Evolutionary conservation across 2,797 vertebrate genomes (phyloP).

Genomic region (Trichosurus vulpecula): DNA sequence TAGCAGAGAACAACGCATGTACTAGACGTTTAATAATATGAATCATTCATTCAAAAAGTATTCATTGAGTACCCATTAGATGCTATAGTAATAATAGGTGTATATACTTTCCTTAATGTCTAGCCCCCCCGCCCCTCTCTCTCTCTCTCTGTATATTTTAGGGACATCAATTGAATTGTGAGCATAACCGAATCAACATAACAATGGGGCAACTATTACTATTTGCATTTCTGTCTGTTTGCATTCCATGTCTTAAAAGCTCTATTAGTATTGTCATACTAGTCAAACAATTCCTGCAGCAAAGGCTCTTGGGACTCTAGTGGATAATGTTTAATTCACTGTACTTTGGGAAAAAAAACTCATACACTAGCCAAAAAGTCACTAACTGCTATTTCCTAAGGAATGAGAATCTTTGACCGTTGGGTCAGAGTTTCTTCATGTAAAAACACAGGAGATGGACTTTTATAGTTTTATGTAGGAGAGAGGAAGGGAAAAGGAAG

Average conservation of each 20-base stretch:
- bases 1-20: neutral
- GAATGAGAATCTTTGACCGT: neutral
- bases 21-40: neutral
- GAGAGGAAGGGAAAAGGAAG: neutral
- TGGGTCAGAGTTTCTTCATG: neutral
- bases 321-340: neutral
- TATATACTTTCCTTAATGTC: neutral
- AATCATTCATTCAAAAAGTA: neutral
- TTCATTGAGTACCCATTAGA: neutral
- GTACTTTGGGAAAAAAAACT: neutral
- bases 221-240: constrained; percentile 15
- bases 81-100: neutral
- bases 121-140: neutral
- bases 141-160: neutral
- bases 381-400: neutral
- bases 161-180: neutral
- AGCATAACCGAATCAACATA: neutral
- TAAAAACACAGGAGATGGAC: neutral
- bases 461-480: neutral
- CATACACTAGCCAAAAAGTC: neutral
- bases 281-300: neutral
- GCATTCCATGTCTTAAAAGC: neutral
- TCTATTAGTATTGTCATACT: neutral
- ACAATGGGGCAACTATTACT: neutral
- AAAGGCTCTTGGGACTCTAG: neutral